Evolutionary conservation across 2,113 vertebrate genomes (phyloP).

Genomic region (Martes martes): DNA sequence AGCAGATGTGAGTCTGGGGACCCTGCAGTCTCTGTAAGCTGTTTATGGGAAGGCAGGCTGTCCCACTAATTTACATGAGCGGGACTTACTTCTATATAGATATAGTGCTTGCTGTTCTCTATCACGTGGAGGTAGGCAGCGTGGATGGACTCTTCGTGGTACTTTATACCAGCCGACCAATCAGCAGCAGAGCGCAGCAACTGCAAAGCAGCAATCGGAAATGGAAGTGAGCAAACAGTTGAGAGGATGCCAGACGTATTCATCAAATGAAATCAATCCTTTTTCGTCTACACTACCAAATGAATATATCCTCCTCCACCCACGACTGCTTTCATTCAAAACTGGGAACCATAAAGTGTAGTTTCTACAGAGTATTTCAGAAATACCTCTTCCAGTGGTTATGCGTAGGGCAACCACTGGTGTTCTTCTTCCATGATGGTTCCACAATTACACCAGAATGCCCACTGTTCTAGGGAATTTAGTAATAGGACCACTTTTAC

Average conservation of each 20-base stretch:
- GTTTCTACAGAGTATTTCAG: neutral
- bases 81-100: constrained; percentile 93
- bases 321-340: neutral
- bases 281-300: neutral
- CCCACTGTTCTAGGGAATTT: neutral
- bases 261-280: neutral
- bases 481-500: neutral
- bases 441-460: neutral
- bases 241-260: neutral
- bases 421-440: neutral
- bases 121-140: constrained; percentile 89
- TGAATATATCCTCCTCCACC: neutral
- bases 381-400: neutral
- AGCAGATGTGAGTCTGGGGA: neutral
- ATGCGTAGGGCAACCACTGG: neutral
- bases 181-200: constrained; percentile 93
- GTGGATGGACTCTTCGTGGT: constrained; percentile 97
- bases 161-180: constrained; percentile 97
- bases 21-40: neutral
- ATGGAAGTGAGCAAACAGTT: neutral
- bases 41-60: neutral
- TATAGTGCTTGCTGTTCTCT: constrained; percentile 92
- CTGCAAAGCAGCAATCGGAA: constrained; percentile 74
- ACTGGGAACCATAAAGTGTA: neutral
- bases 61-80: neutral